phyloP scores from a whole-genome alignment of 2,797 vertebrate species.

The Brachyalestes nurse region DNA sequence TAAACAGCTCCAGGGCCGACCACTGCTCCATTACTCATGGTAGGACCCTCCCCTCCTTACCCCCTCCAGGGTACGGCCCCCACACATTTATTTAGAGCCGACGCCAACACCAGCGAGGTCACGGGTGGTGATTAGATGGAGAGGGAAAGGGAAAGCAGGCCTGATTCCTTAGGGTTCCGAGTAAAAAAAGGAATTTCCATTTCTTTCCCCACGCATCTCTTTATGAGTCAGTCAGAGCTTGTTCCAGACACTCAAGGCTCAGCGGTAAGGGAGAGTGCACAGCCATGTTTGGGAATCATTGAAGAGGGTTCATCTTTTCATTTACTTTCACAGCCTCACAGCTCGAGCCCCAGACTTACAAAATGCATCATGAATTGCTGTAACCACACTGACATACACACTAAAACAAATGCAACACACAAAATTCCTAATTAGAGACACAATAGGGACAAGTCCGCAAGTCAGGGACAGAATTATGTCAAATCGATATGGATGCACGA shows the following conservation, averaged over 20 bases:
- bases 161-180: background rate
- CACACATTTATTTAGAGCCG: slow-evolving; percentile 55
- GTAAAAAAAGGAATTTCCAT: slow-evolving; percentile 25
- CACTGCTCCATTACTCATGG: slow-evolving; percentile 48
- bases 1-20: slow-evolving; percentile 55
- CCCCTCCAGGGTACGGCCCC: slow-evolving; percentile 15
- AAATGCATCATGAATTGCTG: too few species aligned
- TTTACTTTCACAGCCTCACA: too few species aligned
- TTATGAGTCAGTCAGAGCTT: slow-evolving; percentile 4
- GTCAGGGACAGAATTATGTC: too few species aligned
- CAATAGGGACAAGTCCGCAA: too few species aligned
- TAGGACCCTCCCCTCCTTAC: slow-evolving; percentile 23
- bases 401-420: too few species aligned
- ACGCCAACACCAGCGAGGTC: slow-evolving; percentile 30
- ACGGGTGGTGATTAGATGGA: slow-evolving; percentile 38
- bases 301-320: background rate
- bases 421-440: too few species aligned
- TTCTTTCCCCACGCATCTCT: slow-evolving; percentile 3
- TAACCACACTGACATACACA: too few species aligned
- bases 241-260: slow-evolving; percentile 12
- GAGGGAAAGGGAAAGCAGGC: background rate
- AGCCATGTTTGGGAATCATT: too few species aligned
- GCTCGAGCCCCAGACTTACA: too few species aligned
- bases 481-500: too few species aligned
- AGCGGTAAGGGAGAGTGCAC: background rate